These are phyloP conservation scores for Lepas anatifera DNA, from an alignment of 2,888 invertebrate genomes.

Conservation along the genomic window DNA sequence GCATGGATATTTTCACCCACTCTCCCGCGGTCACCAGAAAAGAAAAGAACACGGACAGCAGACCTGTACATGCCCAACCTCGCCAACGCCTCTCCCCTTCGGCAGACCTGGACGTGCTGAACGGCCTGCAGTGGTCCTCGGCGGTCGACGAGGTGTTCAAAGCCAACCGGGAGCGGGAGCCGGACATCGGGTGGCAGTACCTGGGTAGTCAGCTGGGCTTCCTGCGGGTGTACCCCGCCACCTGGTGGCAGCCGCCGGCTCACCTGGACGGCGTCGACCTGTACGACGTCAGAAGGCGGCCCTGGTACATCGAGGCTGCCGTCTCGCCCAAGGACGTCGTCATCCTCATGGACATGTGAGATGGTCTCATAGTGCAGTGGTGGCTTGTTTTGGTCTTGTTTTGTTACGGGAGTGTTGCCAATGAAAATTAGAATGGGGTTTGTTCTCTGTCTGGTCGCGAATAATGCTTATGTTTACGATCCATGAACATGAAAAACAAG, in stretches of 20 bases:
- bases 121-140: conserved; percentile 37
- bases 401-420: too few species aligned
- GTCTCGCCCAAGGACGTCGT: conserved; percentile 41
- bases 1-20: too few species aligned
- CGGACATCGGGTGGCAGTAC: conserved; percentile 39
- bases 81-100: too few species aligned
- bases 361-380: too few species aligned
- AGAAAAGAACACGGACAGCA: neutral
- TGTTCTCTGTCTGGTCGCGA: too few species aligned
- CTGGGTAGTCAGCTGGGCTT: conserved; percentile 36
- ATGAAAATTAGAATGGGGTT: too few species aligned
- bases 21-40: too few species aligned
- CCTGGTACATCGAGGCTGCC: conserved; percentile 39
- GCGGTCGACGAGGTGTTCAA: conserved; percentile 34
- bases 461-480: too few species aligned
- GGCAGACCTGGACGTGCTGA: conserved; percentile 37
- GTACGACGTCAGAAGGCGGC: conserved; percentile 37
- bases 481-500: too few species aligned
- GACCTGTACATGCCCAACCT: too few species aligned
- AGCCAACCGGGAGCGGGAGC: conserved; percentile 33
- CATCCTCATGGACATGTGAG: conserved; percentile 40
- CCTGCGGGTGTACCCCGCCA: conserved; percentile 12
- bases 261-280: conserved; percentile 30
- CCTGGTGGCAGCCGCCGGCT: conserved; percentile 28
- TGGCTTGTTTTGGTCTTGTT: too few species aligned